phyloP scores from a whole-genome alignment of 2,113 vertebrate species.

The Nettapus auritus region DNA sequence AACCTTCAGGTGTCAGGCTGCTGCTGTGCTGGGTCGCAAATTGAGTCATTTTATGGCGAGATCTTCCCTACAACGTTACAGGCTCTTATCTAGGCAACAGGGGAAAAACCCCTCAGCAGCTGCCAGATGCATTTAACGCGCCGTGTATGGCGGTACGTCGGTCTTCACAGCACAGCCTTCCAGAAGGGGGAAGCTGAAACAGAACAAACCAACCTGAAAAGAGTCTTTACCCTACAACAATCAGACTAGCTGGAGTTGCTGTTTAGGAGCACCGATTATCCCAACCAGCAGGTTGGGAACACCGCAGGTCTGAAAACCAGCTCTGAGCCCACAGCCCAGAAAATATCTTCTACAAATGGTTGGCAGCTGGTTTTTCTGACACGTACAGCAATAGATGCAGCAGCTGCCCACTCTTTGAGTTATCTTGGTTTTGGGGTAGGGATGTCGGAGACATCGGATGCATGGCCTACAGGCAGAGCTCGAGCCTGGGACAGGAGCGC shows the following conservation, averaged over 20 bases:
- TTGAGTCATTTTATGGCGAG: neutral
- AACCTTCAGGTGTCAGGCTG: neutral
- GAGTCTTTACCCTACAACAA: neutral
- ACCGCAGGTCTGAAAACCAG: neutral
- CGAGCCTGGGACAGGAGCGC: neutral
- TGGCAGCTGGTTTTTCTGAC: neutral
- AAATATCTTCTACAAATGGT: neutral
- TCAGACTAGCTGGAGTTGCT: neutral
- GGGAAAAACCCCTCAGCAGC: neutral
- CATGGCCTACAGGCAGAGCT: neutral
- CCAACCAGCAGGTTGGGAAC: neutral
- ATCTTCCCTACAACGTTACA: neutral
- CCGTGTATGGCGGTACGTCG: neutral
- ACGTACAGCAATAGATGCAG: neutral
- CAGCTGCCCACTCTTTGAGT: neutral
- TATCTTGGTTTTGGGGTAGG: neutral
- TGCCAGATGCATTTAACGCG: neutral
- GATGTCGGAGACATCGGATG: neutral
- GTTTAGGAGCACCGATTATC: neutral
- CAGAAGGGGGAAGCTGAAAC: neutral
- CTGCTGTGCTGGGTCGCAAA: neutral
- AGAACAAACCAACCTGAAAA: neutral
- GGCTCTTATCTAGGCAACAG: neutral
- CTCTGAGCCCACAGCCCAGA: neutral
- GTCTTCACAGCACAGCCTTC: neutral